Base-by-base conservation (phyloP, 2,113 vertebrate species). In the Nematolebias whitei region DNA sequence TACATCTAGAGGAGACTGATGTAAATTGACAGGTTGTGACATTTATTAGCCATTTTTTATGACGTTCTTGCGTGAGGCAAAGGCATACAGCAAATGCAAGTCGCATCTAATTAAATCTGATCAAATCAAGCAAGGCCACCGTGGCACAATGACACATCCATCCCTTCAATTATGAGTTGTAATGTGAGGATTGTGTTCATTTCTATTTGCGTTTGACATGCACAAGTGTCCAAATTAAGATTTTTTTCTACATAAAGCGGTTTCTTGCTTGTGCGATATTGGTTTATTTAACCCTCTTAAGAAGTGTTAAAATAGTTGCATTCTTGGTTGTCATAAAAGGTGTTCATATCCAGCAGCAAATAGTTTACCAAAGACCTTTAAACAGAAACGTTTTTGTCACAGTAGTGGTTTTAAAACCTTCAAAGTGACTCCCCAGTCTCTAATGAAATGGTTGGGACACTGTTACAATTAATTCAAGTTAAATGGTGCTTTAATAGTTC, bases 401-500 rank as follows among this genome's bases (percentile, higher is more conserved):
- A 3, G 22, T 52, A 35, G 26, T 32, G 56, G 32, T 47, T 67
- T 71, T 75, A 59, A 79, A 74, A 67, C 57, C 51, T 63, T 68
- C 12, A 35, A 7, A 55, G 54, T 74, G 29, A 43, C 54, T 68
- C 65, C 29, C 54, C 26, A n/a, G 20, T 59, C 57, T 35, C 55
- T 41, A 9, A 12, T 44, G 78, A 70, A 53, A 38, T 5, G 5
- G 15, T 16, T 2, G 6, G 56, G 55, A 60, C 52, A 45, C 52
- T 16, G 41, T 48, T 68, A 66, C 65, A 79, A 68, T 81, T 64
- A 81, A 82, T 79, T 35, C 60, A 61, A 77, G 74, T 52, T 68
- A 80, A 82, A 83, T 29, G 53, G 45, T 2, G 19, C 52, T 78
- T 68, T 44, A 35, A 45, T 26, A 71, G 56, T 74, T 76, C 55